Conservation (phyloP, 2,888 invertebrate species). For the Tetrapedia diversipes region DNA sequence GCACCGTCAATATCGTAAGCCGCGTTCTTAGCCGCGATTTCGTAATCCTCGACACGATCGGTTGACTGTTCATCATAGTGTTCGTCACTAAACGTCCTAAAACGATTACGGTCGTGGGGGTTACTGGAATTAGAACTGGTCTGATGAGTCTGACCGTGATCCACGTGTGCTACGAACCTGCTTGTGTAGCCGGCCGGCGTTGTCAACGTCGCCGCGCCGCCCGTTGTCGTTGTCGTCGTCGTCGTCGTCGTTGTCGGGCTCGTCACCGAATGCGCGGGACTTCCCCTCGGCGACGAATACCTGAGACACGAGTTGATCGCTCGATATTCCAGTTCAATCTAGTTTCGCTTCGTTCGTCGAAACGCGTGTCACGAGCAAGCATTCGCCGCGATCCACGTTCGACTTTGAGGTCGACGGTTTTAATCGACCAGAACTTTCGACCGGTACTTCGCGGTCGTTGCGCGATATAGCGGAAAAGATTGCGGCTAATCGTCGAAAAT, state of each 20-base stretch:
- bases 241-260: constrained; percentile 70
- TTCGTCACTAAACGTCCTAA: constrained; percentile 77
- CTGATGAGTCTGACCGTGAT: constrained; percentile 69
- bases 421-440: not conserved
- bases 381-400: not conserved
- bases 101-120: constrained; percentile 80
- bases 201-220: constrained; percentile 65
- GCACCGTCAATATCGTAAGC: constrained; percentile 52
- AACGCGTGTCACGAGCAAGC: not conserved
- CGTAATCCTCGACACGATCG: constrained; percentile 66
- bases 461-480: constrained; percentile 1
- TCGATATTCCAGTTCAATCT: constrained; percentile 48
- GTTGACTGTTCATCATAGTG: constrained; percentile 62
- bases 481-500: constrained; percentile 1
- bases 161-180: constrained; percentile 83
- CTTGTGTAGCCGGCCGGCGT: constrained; percentile 87
- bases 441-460: not conserved
- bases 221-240: constrained; percentile 68
- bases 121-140: constrained; percentile 80
- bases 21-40: constrained; percentile 65
- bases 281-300: constrained; percentile 81
- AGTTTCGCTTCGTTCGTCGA: not conserved
- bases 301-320: constrained; percentile 71
- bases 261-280: constrained; percentile 79
- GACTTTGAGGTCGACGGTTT: not conserved